Percentiles rank a stretch among this genome's conserved stretches.
These are phyloP conservation scores for Jaculus jaculus DNA, from an alignment of 2,113 vertebrate species.

Conservation along the genomic window DNA sequence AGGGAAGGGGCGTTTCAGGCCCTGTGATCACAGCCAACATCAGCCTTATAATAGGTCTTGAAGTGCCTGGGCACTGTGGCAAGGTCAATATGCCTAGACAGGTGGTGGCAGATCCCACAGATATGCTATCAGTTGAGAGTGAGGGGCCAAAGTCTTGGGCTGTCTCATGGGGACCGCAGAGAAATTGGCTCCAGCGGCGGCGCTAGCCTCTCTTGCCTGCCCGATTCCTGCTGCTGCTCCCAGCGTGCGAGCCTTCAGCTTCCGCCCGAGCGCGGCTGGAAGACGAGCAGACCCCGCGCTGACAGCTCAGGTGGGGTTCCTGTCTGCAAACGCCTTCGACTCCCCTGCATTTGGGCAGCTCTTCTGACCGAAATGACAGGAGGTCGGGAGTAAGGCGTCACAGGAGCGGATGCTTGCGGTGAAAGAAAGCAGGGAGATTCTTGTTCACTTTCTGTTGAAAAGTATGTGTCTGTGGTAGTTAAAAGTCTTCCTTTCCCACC, in stretches of 20 bases:
- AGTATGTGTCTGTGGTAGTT: neutral
- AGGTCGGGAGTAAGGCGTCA: neutral
- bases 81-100: neutral
- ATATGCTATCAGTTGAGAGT: neutral
- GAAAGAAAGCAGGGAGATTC: neutral
- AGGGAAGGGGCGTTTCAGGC: neutral
- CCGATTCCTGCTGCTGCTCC: neutral
- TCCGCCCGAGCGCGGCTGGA: neutral
- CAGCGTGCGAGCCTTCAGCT: neutral
- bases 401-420: neutral
- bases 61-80: neutral
- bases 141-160: neutral
- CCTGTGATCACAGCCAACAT: neutral
- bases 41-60: neutral
- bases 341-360: neutral
- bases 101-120: neutral
- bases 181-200: neutral
- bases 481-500: neutral
- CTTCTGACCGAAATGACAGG: neutral
- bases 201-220: neutral
- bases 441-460: neutral
- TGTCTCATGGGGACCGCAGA: neutral
- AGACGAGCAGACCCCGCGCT: constrained; percentile 18
- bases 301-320: constrained; percentile 41
- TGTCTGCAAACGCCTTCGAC: constrained; percentile 3